Evolutionary conservation across 2,797 vertebrate genomes (phyloP).

Genomic region (Phyllotis vaccarum): DNA sequence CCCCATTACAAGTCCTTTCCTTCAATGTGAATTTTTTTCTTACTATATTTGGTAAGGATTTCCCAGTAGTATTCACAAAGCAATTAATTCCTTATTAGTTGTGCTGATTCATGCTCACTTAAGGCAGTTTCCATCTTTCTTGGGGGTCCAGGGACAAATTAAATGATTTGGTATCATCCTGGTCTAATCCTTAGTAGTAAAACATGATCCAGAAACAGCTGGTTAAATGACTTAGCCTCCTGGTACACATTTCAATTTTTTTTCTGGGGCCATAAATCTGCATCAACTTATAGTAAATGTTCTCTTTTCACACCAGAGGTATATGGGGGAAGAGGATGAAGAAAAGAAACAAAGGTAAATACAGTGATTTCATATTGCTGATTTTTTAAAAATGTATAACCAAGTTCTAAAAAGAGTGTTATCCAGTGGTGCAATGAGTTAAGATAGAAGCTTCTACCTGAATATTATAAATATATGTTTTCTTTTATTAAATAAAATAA

Average conservation of each 20-base stretch:
- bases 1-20: constrained; percentile 4
- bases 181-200: constrained; percentile 74
- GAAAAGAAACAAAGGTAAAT: not conserved
- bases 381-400: not conserved
- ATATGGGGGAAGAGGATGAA: not conserved
- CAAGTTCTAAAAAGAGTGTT: not conserved
- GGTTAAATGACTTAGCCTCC: constrained; percentile 68
- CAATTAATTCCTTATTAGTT: constrained; percentile 61
- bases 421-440: not conserved
- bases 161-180: constrained; percentile 71
- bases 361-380: not conserved
- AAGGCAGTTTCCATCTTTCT: constrained; percentile 53
- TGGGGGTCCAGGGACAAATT: constrained; percentile 49
- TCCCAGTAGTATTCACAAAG: constrained; percentile 43
- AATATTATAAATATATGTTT: not conserved
- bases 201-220: constrained; percentile 76
- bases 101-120: constrained; percentile 65
- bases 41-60: constrained; percentile 22
- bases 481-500: not conserved
- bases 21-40: not conserved
- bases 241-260: constrained; percentile 49
- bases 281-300: constrained; percentile 46
- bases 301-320: constrained; percentile 61
- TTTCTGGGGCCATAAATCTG: constrained; percentile 65
- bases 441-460: not conserved